Conservation (phyloP, 2,113 vertebrate genomes). For the Podarcis raffonei region DNA sequence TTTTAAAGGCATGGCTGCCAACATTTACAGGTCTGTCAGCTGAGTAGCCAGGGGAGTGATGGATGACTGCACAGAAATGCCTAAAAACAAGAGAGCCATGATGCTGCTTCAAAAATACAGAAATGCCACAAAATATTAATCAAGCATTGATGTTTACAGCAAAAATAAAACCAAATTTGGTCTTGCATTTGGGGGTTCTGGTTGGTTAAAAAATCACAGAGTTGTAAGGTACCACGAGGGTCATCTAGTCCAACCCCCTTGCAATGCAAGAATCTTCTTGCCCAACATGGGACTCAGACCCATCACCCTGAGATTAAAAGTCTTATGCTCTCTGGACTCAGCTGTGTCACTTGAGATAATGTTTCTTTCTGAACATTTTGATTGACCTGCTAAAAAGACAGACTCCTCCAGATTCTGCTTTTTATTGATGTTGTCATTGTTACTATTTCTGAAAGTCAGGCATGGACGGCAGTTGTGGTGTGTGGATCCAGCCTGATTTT, state of each 20-base stretch:
- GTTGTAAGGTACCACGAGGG: too few relatives aligned
- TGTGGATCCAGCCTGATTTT: too few relatives aligned
- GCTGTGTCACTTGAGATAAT: too few relatives aligned
- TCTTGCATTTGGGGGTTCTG: background rate
- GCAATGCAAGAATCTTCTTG: too few relatives aligned
- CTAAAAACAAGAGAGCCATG: background rate
- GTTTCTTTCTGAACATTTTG: background rate
- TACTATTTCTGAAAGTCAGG: too few relatives aligned
- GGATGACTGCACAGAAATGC: background rate
- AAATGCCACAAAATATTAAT: background rate
- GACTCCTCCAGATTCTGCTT: background rate
- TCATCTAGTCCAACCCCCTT: too few relatives aligned
- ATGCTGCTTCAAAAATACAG: background rate
- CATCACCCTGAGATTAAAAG: too few relatives aligned
- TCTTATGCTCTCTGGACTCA: too few relatives aligned
- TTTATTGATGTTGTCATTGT: too few relatives aligned
- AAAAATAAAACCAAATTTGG: background rate
- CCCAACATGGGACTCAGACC: too few relatives aligned
- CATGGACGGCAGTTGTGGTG: too few relatives aligned
- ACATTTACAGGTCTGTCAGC: slow-evolving; percentile 12
- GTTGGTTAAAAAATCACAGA: background rate
- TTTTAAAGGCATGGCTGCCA: slow-evolving; percentile 16
- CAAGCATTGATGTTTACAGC: background rate
- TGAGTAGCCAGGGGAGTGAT: slow-evolving; percentile 15
- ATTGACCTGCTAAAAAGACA: background rate